Conservation (phyloP, 2,113 vertebrate genomes). For the Coryphaenoides rupestris region DNA sequence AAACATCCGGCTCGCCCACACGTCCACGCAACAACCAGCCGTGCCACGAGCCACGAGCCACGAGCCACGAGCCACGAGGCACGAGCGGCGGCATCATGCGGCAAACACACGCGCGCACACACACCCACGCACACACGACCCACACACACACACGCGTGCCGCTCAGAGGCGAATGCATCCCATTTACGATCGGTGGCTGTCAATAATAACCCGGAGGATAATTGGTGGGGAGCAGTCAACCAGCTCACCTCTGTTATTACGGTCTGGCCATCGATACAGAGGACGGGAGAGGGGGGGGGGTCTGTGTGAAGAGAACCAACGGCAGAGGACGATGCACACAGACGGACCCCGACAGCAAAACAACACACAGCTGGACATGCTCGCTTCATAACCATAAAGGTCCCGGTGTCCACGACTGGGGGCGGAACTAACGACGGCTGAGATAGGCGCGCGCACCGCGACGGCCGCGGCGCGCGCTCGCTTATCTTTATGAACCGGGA, state of each 20-base stretch:
- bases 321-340: neutral
- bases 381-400: no score
- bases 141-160: neutral
- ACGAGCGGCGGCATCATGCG: no score
- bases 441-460: no score
- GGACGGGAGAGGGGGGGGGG: neutral
- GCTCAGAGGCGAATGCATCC: neutral
- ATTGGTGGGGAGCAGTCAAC: conserved; percentile 38
- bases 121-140: neutral
- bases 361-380: no score
- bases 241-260: conserved; percentile 43
- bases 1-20: neutral
- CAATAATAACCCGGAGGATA: conserved; percentile 39
- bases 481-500: no score
- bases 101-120: conserved; percentile 4
- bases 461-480: no score
- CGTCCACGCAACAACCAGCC: neutral
- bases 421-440: no score
- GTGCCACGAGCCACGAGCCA: no score
- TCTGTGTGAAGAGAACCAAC: neutral
- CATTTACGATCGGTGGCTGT: conserved; percentile 5
- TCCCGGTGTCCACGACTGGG: no score
- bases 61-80: no score
- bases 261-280: conserved; percentile 33
- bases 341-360: neutral